phyloP scores from a whole-genome alignment of 1,140 invertebrate genomes.

The Megalopta genalis region DNA sequence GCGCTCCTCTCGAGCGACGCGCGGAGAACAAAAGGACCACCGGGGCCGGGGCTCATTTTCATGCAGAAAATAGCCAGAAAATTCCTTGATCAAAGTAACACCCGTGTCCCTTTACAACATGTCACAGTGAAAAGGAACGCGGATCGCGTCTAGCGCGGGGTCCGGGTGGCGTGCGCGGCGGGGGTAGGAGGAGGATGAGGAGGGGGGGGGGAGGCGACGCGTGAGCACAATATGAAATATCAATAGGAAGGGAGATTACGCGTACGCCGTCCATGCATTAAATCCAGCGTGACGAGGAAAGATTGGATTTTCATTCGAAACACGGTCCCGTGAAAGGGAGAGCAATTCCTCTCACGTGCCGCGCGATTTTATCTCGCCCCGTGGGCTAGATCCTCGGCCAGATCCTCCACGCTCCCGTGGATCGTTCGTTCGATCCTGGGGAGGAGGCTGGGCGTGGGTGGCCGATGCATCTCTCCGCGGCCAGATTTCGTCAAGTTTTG shows the following conservation, averaged over 20 bases:
- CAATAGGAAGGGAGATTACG: conserved; percentile 35
- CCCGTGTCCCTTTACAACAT: not conserved
- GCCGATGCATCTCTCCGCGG: conserved; percentile 34
- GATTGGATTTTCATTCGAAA: conserved; percentile 59
- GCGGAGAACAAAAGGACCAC: not conserved
- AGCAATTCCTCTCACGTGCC: conserved; percentile 54
- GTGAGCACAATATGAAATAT: conserved; percentile 29
- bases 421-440: conserved; percentile 26
- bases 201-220: not conserved
- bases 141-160: not conserved
- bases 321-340: conserved; percentile 35
- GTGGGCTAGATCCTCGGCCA: conserved; percentile 28
- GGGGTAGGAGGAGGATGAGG: too few relatives aligned
- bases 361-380: conserved; percentile 53
- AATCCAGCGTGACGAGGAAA: conserved; percentile 41
- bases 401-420: conserved; percentile 15
- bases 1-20: not conserved
- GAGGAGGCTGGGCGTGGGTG: not conserved
- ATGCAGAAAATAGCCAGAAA: conserved; percentile 1
- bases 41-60: not conserved
- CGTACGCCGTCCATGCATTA: conserved; percentile 46
- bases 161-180: too few relatives aligned
- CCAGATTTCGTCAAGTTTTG: conserved; percentile 19
- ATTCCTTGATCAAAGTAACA: conserved; percentile 1
- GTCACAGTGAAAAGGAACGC: not conserved